Conservation (phyloP, 1,140 invertebrate species). For the Drosophila nebulosa region DNA sequence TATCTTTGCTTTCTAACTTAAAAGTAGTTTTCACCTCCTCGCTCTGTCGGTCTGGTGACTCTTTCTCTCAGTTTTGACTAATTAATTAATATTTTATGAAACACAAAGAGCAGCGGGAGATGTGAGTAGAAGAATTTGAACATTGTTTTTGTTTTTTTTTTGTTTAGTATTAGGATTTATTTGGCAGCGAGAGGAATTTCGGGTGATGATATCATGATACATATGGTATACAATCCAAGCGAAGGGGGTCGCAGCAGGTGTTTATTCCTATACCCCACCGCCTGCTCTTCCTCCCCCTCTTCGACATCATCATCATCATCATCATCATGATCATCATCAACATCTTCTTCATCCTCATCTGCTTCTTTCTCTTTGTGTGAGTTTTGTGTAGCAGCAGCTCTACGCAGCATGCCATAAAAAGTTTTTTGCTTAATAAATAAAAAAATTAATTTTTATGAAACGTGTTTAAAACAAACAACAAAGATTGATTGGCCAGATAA, state of each 20-base stretch:
- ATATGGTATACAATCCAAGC: conserved; percentile 34
- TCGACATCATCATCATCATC: not conserved
- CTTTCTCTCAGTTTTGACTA: conserved; percentile 63
- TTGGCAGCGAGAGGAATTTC: conserved; percentile 76
- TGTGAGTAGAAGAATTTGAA: conserved; percentile 62
- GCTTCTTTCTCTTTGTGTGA: conserved; percentile 23
- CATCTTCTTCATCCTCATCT: conserved; percentile 1
- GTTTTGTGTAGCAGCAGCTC: conserved; percentile 49
- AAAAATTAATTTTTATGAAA: conserved; percentile 80
- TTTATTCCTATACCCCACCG: conserved; percentile 12
- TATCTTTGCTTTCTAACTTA: conserved; percentile 47
- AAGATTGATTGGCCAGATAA: conserved; percentile 78
- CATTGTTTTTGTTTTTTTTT: conserved; percentile 68
- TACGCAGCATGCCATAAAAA: conserved; percentile 73
- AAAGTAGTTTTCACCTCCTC: conserved; percentile 2
- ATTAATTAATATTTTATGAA: conserved; percentile 80
- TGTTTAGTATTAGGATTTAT: conserved; percentile 77
- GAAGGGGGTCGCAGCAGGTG: conserved; percentile 60
- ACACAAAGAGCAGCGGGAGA: conserved; percentile 63
- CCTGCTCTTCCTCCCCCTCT: not conserved
- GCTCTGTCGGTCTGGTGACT: conserved; percentile 38
- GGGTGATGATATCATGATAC: conserved; percentile 78
- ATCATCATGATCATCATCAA: not conserved
- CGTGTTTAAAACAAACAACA: conserved; percentile 77
- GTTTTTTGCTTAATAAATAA: conserved; percentile 75